These are phyloP conservation scores for Cetonia aurata DNA, from an alignment of 2,888 invertebrate genomes.

Conservation along the genomic window DNA sequence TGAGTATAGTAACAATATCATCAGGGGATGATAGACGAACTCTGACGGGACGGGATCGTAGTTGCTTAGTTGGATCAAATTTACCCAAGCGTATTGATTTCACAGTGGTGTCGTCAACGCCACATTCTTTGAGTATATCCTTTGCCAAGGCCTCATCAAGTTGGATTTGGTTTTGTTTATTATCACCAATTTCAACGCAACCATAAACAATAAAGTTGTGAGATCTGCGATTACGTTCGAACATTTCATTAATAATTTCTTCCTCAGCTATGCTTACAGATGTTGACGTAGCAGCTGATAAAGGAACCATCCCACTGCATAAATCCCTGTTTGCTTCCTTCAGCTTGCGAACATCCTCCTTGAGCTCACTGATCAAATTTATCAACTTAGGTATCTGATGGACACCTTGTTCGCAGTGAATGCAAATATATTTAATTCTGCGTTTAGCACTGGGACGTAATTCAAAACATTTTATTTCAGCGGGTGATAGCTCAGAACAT, in stretches of 20 bases:
- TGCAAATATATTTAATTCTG: too few species aligned
- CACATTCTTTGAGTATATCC: neutral
- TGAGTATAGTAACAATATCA: neutral
- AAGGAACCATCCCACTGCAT: neutral
- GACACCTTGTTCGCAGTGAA: too few species aligned
- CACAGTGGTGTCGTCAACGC: neutral
- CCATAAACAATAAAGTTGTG: constrained; percentile 2
- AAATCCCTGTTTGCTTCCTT: neutral
- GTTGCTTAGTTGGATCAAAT: too few species aligned
- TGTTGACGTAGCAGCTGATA: neutral
- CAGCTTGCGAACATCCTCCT: neutral
- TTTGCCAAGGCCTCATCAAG: neutral
- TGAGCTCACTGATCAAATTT: neutral
- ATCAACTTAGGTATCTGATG: too few species aligned
- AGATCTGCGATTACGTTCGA: neutral
- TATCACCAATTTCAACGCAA: too few species aligned
- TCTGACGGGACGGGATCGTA: neutral
- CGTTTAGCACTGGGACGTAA: neutral
- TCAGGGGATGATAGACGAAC: neutral
- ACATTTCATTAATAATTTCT: neutral
- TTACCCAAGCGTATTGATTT: neutral
- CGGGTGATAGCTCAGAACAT: neutral
- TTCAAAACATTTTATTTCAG: neutral
- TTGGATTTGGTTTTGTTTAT: neutral
- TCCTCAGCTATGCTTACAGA: neutral